phyloP scores from a whole-genome alignment of 53 echinoderm and acorn worm genomes.

The Glandiceps talaboti region DNA sequence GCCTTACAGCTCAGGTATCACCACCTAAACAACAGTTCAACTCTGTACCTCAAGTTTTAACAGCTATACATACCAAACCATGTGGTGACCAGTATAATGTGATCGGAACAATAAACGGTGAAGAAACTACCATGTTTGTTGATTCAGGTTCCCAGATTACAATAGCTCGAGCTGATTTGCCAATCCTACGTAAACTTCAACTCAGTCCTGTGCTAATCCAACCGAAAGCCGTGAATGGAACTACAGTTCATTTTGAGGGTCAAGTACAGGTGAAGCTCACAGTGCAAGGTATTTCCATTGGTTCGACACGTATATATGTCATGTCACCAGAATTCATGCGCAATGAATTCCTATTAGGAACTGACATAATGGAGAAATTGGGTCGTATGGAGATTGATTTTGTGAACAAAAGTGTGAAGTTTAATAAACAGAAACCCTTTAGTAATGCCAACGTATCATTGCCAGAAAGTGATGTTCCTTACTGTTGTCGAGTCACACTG shows the following conservation, averaged over 20 bases:
- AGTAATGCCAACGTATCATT: background rate
- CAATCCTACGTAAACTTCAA: background rate
- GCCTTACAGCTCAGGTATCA: background rate
- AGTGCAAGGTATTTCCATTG: background rate
- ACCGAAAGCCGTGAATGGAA: background rate
- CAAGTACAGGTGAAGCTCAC: background rate
- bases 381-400: background rate
- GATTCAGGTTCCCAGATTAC: background rate
- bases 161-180: background rate
- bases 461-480: background rate
- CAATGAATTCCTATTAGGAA: background rate
- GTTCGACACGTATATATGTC: background rate
- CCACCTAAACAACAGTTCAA: background rate
- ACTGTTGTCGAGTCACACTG: background rate
- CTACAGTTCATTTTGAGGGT: background rate
- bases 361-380: background rate
- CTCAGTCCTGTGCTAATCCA: background rate
- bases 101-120: background rate
- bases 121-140: background rate
- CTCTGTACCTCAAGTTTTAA: background rate
- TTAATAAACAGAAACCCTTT: background rate
- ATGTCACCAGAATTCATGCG: background rate
- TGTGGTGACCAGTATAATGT: background rate
- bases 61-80: background rate
- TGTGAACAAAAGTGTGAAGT: background rate